These are phyloP conservation scores for Caenorhabditis inopinata DNA, from an alignment of 1,140 invertebrate species.

Conservation along the genomic window DNA sequence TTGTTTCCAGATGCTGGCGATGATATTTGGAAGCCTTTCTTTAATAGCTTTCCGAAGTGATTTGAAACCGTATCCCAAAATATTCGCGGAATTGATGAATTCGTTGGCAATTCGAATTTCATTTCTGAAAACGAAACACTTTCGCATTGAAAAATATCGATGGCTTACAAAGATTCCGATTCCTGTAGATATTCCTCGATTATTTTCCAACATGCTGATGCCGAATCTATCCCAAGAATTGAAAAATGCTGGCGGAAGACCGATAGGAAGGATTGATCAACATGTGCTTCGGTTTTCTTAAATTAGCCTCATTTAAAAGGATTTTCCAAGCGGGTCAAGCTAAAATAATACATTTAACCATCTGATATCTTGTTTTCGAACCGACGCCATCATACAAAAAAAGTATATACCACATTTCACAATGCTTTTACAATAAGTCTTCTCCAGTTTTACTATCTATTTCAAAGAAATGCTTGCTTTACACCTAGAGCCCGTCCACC, in stretches of 20 bases:
- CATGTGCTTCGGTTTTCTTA: neutral
- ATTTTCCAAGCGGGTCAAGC: too few relatives aligned
- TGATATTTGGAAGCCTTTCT: neutral
- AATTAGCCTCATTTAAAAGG: neutral
- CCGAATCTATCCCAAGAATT: neutral
- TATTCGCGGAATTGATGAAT: neutral
- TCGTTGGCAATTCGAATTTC: neutral
- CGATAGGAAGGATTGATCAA: neutral
- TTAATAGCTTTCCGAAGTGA: neutral
- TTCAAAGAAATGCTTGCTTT: too few relatives aligned
- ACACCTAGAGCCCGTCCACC: too few relatives aligned
- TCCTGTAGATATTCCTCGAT: neutral
- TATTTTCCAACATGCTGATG: neutral
- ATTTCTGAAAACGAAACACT: neutral
- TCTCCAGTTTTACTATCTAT: too few relatives aligned
- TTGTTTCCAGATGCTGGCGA: neutral
- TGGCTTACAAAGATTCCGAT: neutral
- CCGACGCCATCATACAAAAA: too few relatives aligned
- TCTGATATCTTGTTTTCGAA: too few relatives aligned
- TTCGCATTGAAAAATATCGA: too few relatives aligned
- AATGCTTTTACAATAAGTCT: too few relatives aligned
- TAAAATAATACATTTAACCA: too few relatives aligned
- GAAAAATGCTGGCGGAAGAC: slow-evolving; percentile 7
- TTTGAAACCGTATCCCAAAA: neutral
- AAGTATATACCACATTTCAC: too few relatives aligned